Evolutionary conservation across 2,113 vertebrate genomes (phyloP).

Genomic region (Hemiprocne comata): DNA sequence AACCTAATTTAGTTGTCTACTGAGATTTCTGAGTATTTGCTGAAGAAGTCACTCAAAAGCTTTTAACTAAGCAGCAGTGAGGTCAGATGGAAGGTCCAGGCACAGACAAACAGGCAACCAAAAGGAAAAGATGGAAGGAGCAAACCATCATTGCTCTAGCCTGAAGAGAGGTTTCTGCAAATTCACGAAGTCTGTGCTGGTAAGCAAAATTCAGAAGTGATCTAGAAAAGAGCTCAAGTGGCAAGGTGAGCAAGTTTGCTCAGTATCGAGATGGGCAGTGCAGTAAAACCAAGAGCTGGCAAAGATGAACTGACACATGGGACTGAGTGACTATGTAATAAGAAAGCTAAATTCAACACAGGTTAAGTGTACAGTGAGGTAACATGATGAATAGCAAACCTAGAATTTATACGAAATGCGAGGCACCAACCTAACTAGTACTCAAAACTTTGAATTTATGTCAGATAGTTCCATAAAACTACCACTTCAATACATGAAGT

Average conservation of each 20-base stretch:
- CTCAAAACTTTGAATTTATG: neutral
- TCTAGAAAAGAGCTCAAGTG: neutral
- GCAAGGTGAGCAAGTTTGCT: neutral
- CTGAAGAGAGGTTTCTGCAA: neutral
- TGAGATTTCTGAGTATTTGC: neutral
- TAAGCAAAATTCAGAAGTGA: neutral
- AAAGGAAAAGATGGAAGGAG: neutral
- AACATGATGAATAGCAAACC: neutral
- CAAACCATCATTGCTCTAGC: neutral
- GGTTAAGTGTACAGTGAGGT: neutral
- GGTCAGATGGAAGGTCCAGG: neutral
- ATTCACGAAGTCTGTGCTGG: neutral
- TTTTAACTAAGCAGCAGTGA: neutral
- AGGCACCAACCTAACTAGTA: neutral
- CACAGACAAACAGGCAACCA: neutral
- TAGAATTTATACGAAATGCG: neutral
- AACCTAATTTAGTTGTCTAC: neutral
- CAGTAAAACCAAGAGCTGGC: neutral
- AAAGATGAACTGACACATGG: neutral
- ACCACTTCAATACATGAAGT: neutral
- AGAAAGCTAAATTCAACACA: neutral
- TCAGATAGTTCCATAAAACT: neutral
- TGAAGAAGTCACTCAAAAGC: neutral
- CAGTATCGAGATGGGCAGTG: neutral
- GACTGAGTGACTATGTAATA: neutral